Conservation (phyloP, 2,113 vertebrate genomes). For the Protobothrops flavoviridis region DNA sequence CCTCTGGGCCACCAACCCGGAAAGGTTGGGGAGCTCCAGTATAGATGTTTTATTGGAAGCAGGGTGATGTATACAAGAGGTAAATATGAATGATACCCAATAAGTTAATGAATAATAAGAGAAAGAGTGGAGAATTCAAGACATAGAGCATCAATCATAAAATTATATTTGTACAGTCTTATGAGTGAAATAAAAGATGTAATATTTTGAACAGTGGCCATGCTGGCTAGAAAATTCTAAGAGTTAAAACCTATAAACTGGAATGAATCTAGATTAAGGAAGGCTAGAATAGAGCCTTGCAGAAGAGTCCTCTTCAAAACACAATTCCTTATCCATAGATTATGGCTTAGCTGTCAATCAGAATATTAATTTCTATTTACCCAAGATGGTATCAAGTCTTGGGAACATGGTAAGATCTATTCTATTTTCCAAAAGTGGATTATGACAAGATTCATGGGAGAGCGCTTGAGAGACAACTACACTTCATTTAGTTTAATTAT, state of each 20-base stretch:
- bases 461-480: background rate
- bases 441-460: background rate
- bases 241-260: background rate
- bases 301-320: background rate
- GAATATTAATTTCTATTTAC: too few species aligned
- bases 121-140: background rate
- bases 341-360: too few species aligned
- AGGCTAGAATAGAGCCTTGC: background rate
- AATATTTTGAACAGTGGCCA: background rate
- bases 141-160: background rate
- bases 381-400: background rate
- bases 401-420: background rate
- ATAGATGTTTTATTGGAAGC: background rate
- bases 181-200: background rate
- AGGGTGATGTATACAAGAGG: background rate
- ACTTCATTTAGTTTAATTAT: background rate
- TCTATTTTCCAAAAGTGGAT: background rate
- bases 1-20: too few species aligned
- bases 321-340: too few species aligned
- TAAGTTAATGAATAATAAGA: background rate
- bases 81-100: background rate
- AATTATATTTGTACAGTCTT: background rate
- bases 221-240: background rate
- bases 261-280: background rate
- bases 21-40: too few species aligned